These are phyloP conservation scores for Chaetogeoica ovagalla DNA, from an alignment of 2,888 invertebrate species.

Conservation along the genomic window DNA sequence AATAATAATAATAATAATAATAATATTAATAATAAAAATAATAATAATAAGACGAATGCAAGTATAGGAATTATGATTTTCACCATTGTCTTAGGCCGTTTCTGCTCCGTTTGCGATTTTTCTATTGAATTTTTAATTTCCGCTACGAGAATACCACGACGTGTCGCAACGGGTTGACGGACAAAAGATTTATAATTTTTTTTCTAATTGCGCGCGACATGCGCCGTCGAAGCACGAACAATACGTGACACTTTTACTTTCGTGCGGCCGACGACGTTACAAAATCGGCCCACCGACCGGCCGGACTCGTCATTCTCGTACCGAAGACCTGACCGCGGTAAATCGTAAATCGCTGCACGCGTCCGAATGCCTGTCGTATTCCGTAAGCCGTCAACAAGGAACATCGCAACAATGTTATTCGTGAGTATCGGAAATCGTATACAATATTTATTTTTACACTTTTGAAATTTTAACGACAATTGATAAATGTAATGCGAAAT, in stretches of 20 bases:
- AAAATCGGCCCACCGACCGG: constrained; percentile 15
- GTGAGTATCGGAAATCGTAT: neutral
- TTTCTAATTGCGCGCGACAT: constrained; percentile 7
- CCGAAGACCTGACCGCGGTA: neutral
- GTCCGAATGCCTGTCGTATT: too few relatives aligned
- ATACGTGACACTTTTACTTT: constrained; percentile 42
- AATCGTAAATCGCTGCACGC: neutral
- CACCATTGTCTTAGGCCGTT: neutral
- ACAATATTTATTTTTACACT: neutral
- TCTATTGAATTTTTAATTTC: neutral
- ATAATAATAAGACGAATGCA: too few relatives aligned
- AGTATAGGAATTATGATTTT: neutral
- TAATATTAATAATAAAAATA: too few relatives aligned
- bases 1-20: too few relatives aligned
- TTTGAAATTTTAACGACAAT: too few relatives aligned
- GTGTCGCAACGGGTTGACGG: neutral
- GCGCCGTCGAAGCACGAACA: constrained; percentile 33
- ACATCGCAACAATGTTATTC: too few relatives aligned
- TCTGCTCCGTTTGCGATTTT: neutral
- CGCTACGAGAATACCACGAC: neutral
- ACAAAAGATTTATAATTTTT: neutral
- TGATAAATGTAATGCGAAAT: neutral
- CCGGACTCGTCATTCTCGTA: neutral
- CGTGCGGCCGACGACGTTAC: constrained; percentile 8
- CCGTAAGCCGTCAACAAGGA: neutral